These are phyloP conservation scores for Pantelozetes paolii DNA, from an alignment of 2,888 invertebrate species.

Conservation along the genomic window DNA sequence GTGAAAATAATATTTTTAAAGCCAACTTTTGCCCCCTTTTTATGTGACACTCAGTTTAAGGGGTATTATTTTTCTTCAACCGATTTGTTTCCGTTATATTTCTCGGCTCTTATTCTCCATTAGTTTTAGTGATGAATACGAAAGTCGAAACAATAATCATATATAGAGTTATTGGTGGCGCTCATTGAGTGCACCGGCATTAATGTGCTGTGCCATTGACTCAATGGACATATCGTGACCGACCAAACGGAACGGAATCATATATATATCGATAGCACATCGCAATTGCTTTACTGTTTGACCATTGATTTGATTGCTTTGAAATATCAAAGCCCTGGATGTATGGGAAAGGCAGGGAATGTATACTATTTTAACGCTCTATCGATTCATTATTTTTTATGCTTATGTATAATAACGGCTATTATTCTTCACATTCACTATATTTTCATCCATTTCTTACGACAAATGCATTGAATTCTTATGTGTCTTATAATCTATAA, in stretches of 20 bases:
- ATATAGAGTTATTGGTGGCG: not conserved
- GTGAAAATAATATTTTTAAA: too few species aligned
- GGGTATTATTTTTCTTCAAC: too few species aligned
- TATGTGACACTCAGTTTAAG: too few species aligned
- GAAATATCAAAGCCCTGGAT: not conserved
- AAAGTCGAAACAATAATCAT: too few species aligned
- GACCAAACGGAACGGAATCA: slow-evolving; percentile 32
- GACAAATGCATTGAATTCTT: too few species aligned
- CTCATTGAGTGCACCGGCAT: not conserved
- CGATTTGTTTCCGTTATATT: too few species aligned
- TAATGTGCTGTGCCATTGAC: slow-evolving; percentile 4
- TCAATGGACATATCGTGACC: slow-evolving; percentile 31
- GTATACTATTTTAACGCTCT: slow-evolving; percentile 26
- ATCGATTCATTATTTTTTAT: slow-evolving; percentile 35
- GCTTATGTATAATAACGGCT: not conserved
- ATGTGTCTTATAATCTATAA: too few species aligned
- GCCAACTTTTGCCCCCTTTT: too few species aligned
- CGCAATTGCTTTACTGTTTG: not conserved
- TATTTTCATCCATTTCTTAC: not conserved
- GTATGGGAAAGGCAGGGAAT: not conserved
- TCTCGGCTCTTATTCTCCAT: too few species aligned
- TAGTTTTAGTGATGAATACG: too few species aligned
- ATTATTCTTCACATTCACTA: not conserved
- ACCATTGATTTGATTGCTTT: slow-evolving; percentile 31
- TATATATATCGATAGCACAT: slow-evolving; percentile 20